Evolutionary conservation across 2,888 invertebrate species (phyloP), one percentile per base, ranked within the genome.

Genomic region (Drosophila nigritarsus): DNA sequence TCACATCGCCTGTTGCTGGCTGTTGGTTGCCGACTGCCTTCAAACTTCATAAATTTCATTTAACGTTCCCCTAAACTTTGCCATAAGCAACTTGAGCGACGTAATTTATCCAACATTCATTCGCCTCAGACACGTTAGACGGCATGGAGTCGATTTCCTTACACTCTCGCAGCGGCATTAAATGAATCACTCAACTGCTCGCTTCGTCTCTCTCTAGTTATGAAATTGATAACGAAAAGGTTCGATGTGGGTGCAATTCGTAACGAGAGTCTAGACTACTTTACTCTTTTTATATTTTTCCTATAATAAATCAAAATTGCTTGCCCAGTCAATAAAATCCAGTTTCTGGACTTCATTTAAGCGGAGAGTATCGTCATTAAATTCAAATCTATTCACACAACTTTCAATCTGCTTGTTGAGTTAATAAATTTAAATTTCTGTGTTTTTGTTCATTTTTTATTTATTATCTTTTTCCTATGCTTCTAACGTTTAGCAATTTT

Each of bases 111-210:
- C 8, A 53, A 34, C 53, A 24, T 34, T 54, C 36, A 50, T 58
- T 54, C 49, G 55, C 50, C 38, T 1, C 61, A 70, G 80, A 80
- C 78, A 70, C 54, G 77, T 82, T 77, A 83, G 82, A 76, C 84
- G 48, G 73, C 77, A 73, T 77, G 82, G 80, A 74, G 84, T 20
- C 73, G 51, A 63, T 69, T 84, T 75, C 75, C 82, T 83, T 74
- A 75, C 59, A 64, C 32, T 42, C 61, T 50, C 50, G 18, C 48
- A 53, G 40, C 36, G 24, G 34, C 60, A 45, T 32, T 65, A 65
- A 65, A 75, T 75, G 36, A 40, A 34, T 49, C 30, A 18, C 27
- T 49, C 9, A 24, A 27, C 24, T 24, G 45, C 24, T 45, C 15
- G 24, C 45, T 8, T 45, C 15, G 45, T 15, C 32, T 32, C 32